phyloP scores from a whole-genome alignment of 2,113 vertebrate species.

The Odontesthes bonariensis region DNA sequence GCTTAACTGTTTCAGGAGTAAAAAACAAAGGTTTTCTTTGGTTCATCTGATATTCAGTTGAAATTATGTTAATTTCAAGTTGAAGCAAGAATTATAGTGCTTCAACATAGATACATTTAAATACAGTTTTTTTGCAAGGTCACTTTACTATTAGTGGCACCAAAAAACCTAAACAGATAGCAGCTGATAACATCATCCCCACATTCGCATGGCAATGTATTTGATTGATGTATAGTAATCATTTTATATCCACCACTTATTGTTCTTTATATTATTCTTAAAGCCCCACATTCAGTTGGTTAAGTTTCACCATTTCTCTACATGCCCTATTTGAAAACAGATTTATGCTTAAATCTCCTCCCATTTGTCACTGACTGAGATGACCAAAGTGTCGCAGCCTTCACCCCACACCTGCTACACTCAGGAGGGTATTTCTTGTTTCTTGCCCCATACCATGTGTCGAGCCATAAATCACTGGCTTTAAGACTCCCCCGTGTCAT shows the following conservation, averaged over 20 bases:
- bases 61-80: too few relatives aligned
- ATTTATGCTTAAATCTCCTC: neutral
- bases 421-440: conserved; percentile 23
- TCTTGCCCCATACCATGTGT: conserved; percentile 18
- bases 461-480: conserved; percentile 58
- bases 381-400: conserved; percentile 24
- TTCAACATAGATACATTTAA: too few relatives aligned
- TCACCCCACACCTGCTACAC: conserved; percentile 65
- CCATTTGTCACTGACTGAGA: conserved; percentile 19
- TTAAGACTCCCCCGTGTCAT: conserved; percentile 61
- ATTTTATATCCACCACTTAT: too few relatives aligned
- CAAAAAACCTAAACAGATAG: too few relatives aligned
- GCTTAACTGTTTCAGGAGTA: too few relatives aligned
- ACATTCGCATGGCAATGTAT: neutral
- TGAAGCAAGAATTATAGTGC: too few relatives aligned
- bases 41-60: too few relatives aligned
- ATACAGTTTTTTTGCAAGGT: too few relatives aligned
- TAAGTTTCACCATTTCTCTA: neutral
- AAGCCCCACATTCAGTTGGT: neutral
- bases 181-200: neutral
- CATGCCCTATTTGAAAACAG: neutral
- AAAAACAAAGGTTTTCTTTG: too few relatives aligned
- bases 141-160: too few relatives aligned
- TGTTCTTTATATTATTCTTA: neutral
- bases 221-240: too few relatives aligned